Evolutionary conservation across 2,888 invertebrate genomes (phyloP).

Genomic region (Thysanoteuthis rhombus): DNA sequence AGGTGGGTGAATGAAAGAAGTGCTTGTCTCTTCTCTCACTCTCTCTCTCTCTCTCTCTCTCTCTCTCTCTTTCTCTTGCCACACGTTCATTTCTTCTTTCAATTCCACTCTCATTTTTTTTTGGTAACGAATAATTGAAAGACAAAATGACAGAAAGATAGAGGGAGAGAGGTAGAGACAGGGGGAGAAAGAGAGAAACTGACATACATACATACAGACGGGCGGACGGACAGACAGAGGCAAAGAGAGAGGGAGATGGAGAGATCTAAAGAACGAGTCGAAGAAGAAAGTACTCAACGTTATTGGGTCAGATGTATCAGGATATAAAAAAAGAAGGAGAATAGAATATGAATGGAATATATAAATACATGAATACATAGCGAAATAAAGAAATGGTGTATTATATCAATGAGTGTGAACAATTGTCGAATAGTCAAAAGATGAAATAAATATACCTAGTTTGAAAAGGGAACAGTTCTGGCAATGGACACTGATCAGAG

Average conservation of each 20-base stretch:
- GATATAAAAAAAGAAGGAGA: background rate
- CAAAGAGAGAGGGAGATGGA: background rate
- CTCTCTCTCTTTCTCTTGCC: no score
- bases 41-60: background rate
- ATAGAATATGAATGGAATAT: background rate
- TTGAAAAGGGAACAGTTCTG: no score
- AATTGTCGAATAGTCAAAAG: accelerated
- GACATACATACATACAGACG: no score
- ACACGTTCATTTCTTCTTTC: no score
- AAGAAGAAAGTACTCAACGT: background rate
- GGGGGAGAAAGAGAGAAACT: background rate
- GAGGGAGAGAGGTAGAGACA: background rate
- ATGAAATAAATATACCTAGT: no score
- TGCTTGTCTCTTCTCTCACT: background rate
- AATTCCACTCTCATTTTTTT: no score
- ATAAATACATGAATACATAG: background rate
- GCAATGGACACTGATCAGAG: no score
- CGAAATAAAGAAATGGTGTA: background rate
- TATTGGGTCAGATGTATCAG: background rate
- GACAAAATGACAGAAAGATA: no score
- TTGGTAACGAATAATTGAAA: no score
- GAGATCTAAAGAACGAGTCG: background rate
- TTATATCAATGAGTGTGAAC: background rate
- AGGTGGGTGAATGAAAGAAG: background rate
- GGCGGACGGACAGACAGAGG: no score